Conservation (phyloP, 2,113 vertebrate species). For the Passer domesticus region DNA sequence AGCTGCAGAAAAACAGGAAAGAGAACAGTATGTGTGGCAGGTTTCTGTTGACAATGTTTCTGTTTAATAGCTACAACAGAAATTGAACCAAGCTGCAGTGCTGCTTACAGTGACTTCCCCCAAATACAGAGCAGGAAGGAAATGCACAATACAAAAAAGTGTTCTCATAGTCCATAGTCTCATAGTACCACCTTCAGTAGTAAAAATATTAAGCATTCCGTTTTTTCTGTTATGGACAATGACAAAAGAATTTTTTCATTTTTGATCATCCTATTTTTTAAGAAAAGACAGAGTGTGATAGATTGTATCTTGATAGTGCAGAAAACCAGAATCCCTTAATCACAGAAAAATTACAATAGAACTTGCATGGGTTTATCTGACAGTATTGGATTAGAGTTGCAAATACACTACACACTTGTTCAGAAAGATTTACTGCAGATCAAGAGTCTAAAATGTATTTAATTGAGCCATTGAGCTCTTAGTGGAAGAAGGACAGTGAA, state of each 20-base stretch:
- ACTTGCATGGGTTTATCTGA: background rate
- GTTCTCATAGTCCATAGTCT: background rate
- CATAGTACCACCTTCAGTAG: background rate
- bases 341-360: background rate
- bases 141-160: background rate
- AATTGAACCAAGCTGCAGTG: background rate
- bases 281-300: background rate
- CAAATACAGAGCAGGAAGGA: background rate
- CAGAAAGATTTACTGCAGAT: background rate
- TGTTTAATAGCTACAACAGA: background rate
- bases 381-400: background rate
- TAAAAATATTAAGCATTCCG: rapidly evolving
- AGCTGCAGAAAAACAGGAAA: background rate
- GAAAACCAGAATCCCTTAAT: background rate
- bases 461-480: background rate
- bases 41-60: background rate
- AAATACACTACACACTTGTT: background rate
- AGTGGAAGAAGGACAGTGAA: background rate
- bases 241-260: background rate
- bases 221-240: background rate
- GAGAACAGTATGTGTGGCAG: background rate
- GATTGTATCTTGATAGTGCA: background rate
- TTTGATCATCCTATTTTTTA: background rate
- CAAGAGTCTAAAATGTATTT: background rate
- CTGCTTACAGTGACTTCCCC: background rate